These are phyloP conservation scores for Apeira syringaria DNA, from an alignment of 2,888 invertebrate species.

Conservation along the genomic window DNA sequence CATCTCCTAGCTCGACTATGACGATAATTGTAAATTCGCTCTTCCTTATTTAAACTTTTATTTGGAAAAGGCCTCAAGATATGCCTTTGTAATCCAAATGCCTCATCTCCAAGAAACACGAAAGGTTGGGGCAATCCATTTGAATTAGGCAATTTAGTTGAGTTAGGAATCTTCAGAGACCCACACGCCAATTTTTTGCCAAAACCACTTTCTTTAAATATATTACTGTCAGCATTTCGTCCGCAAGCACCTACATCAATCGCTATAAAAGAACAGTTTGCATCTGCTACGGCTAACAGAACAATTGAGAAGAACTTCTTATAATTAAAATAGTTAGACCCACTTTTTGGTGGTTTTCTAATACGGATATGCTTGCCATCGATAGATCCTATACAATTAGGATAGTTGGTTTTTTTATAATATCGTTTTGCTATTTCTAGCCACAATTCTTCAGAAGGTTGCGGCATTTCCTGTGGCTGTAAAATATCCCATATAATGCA, in stretches of 20 bases:
- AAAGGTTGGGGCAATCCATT: constrained; percentile 16
- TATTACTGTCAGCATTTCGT: constrained; percentile 11
- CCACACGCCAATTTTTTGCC: constrained; percentile 14
- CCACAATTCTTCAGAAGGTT: constrained; percentile 13
- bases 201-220: constrained; percentile 14
- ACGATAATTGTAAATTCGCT: constrained; percentile 20
- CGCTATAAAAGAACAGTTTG: constrained; percentile 14
- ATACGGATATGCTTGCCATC: constrained; percentile 11
- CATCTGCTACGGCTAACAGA: constrained; percentile 17
- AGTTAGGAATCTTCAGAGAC: constrained; percentile 12
- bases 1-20: constrained; percentile 16
- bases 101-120: constrained; percentile 22
- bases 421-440: constrained; percentile 9
- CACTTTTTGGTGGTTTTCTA: constrained; percentile 9
- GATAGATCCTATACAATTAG: constrained; percentile 11
- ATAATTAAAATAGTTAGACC: constrained; percentile 18
- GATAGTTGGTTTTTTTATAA: constrained; percentile 17
- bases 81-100: constrained; percentile 19
- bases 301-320: constrained; percentile 21
- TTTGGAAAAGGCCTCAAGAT: constrained; percentile 12
- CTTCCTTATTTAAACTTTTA: constrained; percentile 4
- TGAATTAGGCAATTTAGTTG: constrained; percentile 19
- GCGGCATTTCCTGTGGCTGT: constrained; percentile 12
- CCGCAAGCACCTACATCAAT: constrained; percentile 20
- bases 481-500: constrained; percentile 21